Percentiles rank a stretch among this genome's conserved stretches.
Evolutionary conservation across 2,113 vertebrate genomes (phyloP).

Genomic region (Callopanchax toddi): DNA sequence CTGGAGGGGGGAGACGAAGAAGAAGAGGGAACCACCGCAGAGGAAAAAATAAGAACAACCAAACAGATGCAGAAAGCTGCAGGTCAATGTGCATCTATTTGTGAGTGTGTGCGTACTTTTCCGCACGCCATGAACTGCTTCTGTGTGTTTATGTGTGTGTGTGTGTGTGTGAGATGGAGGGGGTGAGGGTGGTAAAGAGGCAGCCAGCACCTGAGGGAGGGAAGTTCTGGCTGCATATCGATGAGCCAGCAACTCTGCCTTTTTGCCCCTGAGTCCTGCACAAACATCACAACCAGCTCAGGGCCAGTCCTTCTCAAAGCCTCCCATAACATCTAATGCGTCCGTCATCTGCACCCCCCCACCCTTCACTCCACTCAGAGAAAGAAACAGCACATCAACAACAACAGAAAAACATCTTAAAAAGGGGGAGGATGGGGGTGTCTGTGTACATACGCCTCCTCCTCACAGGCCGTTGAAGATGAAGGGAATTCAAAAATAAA

Average conservation of each 20-base stretch:
- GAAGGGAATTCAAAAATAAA: conserved; percentile 3
- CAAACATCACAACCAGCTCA: conserved; percentile 66
- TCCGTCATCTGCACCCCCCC: conserved; percentile 11
- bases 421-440: not conserved
- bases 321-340: conserved; percentile 50
- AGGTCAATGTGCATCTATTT: conserved; percentile 59
- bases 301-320: conserved; percentile 65
- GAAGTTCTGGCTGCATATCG: conserved; percentile 73
- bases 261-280: conserved; percentile 67
- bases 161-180: conserved; percentile 23
- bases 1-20: no score
- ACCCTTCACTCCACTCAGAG: conserved; percentile 9
- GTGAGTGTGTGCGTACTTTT: conserved; percentile 24
- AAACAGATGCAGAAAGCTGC: conserved; percentile 77
- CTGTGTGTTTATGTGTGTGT: conserved; percentile 13
- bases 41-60: conserved; percentile 57
- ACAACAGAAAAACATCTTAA: conserved; percentile 17
- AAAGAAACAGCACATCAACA: conserved; percentile 33
- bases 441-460: not conserved
- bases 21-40: conserved; percentile 50
- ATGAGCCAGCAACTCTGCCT: conserved; percentile 74
- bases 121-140: conserved; percentile 34
- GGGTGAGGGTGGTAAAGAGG: conserved; percentile 38
- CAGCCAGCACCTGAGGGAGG: conserved; percentile 68
- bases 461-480: not conserved